Base-by-base conservation (phyloP, 2,113 vertebrate genomes). In the Gobio gobio region DNA sequence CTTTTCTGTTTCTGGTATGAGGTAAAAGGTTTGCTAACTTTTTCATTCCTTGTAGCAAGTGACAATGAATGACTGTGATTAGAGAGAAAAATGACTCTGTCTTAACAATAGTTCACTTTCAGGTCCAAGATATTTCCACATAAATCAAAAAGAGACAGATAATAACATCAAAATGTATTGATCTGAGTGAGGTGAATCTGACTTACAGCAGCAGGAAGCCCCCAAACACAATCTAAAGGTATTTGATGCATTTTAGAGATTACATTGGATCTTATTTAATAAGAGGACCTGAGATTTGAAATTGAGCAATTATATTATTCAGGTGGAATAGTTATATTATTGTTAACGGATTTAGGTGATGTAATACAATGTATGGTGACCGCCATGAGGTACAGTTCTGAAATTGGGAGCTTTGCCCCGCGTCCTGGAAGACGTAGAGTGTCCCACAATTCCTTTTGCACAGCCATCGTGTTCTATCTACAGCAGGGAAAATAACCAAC, bases 141-240 rank as follows among this genome's bases (percentile, higher is more conserved):
- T 83, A 76, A 86, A 87, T 89, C 86, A 83, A 70, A 89, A 72
- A 68, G 0, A 76, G 84, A 47, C 51, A 70, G 82, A 47, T 89
- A 88, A 89, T 82, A 83, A 29, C 18, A 22, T 83, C 83, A 88
- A 72, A 14, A 49, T 84, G 45, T 73, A 90, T 29, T 83, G 56
- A 91, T 89, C 64, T 87, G 45, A 73, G 20, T 74, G 66, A 51
- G 82, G 78, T 84, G 87, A 87, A 45, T 66, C 61, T 33, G 18
- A 61, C 13, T 40, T 54, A 51, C 9, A 61, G 58, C 24, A 81
- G 24, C 18, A 76, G 59, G 10, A 58, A 63, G 18, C 36, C 40
- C 82, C 70, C 26, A 63, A 81, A 26, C 40, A 29, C 58, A 81
- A 64, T 78, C 12, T 33, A 26, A 54, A 86, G 64, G 33, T 29